A percentile compares a stretch with the other conserved stretches of the same genome.
Evolutionary conservation across 2,113 vertebrate species (phyloP).

Genomic region (Tylochromis polylepis): DNA sequence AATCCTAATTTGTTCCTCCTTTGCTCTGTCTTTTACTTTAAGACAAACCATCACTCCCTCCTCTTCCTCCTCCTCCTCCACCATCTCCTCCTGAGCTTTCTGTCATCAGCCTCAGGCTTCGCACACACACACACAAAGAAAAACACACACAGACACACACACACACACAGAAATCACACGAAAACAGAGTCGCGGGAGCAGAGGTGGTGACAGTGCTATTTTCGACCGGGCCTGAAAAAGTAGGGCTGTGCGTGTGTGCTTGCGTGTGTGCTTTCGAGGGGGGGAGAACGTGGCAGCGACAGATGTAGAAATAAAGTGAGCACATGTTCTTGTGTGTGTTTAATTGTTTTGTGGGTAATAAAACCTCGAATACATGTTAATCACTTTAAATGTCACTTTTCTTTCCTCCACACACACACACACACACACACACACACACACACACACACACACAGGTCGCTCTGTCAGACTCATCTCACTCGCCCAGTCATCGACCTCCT

Average conservation of each 20-base stretch:
- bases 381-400: background rate
- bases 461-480: slow-evolving; percentile 68
- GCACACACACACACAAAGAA: background rate
- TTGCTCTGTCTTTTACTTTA: background rate
- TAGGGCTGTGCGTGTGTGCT: background rate
- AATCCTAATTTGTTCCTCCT: background rate
- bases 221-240: background rate
- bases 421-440: too few relatives aligned
- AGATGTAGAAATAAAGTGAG: background rate
- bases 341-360: slow-evolving; percentile 14
- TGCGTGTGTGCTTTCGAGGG: background rate
- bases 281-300: background rate
- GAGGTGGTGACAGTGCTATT: slow-evolving; percentile 47
- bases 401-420: background rate
- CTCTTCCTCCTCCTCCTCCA: background rate
- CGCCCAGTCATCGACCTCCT: slow-evolving; percentile 16
- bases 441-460: slow-evolving; percentile 64
- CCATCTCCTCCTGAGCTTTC: background rate
- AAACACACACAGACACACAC: background rate
- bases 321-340: background rate
- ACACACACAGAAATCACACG: background rate
- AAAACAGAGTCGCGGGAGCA: background rate
- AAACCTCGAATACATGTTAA: background rate
- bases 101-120: slow-evolving; percentile 11
- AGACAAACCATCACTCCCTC: background rate